These are phyloP conservation scores for Danio albolineatus DNA, from an alignment of 2,797 vertebrate genomes.

Conservation along the genomic window DNA sequence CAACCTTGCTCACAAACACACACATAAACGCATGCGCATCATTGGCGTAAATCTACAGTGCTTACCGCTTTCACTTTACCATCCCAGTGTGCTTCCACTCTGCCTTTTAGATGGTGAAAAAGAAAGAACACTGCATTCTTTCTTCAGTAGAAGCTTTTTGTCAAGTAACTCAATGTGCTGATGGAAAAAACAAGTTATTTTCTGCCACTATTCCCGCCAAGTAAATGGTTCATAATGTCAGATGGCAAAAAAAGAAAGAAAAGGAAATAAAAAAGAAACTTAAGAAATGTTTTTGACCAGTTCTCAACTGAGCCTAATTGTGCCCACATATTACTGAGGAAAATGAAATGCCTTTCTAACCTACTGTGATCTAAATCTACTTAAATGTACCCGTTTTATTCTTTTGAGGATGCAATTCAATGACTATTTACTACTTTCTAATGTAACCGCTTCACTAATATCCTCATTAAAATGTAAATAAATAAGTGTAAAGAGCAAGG, in stretches of 20 bases:
- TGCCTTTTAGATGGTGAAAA: conserved; percentile 14
- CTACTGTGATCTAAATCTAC: background rate
- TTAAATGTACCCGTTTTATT: background rate
- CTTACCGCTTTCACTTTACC: background rate
- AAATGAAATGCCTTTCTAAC: background rate
- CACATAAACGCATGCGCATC: background rate
- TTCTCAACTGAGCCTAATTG: background rate
- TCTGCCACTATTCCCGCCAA: background rate
- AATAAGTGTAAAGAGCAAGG: too few relatives aligned
- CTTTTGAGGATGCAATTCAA: background rate
- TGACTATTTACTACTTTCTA: background rate
- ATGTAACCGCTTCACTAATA: background rate
- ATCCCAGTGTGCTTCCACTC: background rate
- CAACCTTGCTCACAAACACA: conserved; percentile 2
- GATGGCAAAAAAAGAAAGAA: conserved; percentile 4
- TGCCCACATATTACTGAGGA: background rate
- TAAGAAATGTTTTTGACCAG: background rate
- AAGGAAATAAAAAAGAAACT: background rate
- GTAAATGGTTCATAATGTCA: conserved; percentile 27
- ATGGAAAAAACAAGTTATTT: conserved; percentile 29
- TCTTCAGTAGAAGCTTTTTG: conserved; percentile 7
- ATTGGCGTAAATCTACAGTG: conserved; percentile 7
- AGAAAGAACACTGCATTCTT: conserved; percentile 21
- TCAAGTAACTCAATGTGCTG: conserved; percentile 20
- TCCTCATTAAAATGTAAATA: background rate